These are phyloP conservation scores for Hippocampus barbouri DNA, from an alignment of 2,113 vertebrate genomes.

Conservation along the genomic window DNA sequence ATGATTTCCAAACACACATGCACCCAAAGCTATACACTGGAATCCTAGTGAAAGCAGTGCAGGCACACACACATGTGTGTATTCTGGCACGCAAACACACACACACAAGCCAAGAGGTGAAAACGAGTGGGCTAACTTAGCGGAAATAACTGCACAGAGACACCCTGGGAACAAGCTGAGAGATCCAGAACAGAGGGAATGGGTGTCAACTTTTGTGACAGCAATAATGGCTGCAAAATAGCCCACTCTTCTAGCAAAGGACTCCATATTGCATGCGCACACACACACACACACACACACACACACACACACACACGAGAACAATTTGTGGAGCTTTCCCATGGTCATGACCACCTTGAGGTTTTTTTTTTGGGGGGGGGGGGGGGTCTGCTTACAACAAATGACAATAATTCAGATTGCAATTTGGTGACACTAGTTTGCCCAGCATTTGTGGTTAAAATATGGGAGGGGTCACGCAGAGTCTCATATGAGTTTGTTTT, in stretches of 20 bases:
- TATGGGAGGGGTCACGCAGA: neutral
- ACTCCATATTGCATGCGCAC: constrained; percentile 1
- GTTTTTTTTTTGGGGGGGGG: neutral
- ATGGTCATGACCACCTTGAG: neutral
- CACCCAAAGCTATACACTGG: constrained; percentile 1
- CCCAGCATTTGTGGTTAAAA: neutral
- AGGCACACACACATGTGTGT: neutral
- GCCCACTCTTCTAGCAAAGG: constrained; percentile 4
- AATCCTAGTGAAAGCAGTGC: neutral
- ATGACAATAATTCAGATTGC: neutral
- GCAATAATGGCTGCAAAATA: constrained; percentile 18
- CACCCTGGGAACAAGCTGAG: constrained; percentile 5
- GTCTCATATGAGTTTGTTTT: neutral
- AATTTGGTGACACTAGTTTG: neutral
- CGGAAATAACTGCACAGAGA: constrained; percentile 23
- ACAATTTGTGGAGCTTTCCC: neutral
- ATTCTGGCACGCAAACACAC: constrained; percentile 3
- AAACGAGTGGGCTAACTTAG: constrained; percentile 18
- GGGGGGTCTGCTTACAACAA: neutral
- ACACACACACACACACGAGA: neutral
- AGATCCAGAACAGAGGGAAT: constrained; percentile 20
- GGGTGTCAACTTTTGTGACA: constrained; percentile 28
- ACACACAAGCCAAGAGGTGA: constrained; percentile 16
- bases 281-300: neutral
- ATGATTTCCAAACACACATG: constrained; percentile 22